Base-by-base conservation (phyloP, 23 tunicate genomes). In the Trididemnum miniatum region DNA sequence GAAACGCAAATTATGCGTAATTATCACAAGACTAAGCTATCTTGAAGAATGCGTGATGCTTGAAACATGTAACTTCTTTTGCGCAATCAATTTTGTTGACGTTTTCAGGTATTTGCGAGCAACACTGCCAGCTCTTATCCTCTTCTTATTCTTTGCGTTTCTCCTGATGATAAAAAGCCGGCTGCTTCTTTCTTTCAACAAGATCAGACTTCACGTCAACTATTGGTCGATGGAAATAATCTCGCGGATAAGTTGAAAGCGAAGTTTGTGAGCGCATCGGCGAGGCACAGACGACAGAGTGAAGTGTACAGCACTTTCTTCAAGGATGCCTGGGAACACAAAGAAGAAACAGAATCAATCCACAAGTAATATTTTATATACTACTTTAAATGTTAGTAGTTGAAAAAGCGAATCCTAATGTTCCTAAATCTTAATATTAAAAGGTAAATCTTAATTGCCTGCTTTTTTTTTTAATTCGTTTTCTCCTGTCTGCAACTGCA, bases 281-380 rank as follows among this genome's bases (percentile, higher is more conserved):
- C 98, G n/a, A 69, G 83, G 20, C 98, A 93, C 57, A 65, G 72
- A 33, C 71, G 79, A 27, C 89, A 87, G 59, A 80, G 94, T 7
- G 93, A 93, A 75, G 90, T 93, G 0, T 93, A 93, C 80, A 84
- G 72, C 80, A 93, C 90, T 28, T 93, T 93, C 77, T 93, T 93
- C 79, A 93, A 78, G 67, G 98, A 93, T 59, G 92, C 93, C 0
- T 93, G 98, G 98, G 93, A 88, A 27, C 89, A 84, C 51, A 93
- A 88, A 83, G 87, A 84, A 35, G 76, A 84, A 30, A 93, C 98
- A 0, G 98, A 93, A 52, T 92, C 98, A 15, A 88, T 93, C 31
- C 88, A 88, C 80, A 93, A 81, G 98, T 93, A 51, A 62, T n/a
- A n/a, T n/a, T n/a, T n/a, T n/a, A n/a, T n/a, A n/a, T n/a, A n/a